These are phyloP conservation scores for Lysandra bellargus DNA, from an alignment of 2,888 invertebrate species.

Conservation along the genomic window DNA sequence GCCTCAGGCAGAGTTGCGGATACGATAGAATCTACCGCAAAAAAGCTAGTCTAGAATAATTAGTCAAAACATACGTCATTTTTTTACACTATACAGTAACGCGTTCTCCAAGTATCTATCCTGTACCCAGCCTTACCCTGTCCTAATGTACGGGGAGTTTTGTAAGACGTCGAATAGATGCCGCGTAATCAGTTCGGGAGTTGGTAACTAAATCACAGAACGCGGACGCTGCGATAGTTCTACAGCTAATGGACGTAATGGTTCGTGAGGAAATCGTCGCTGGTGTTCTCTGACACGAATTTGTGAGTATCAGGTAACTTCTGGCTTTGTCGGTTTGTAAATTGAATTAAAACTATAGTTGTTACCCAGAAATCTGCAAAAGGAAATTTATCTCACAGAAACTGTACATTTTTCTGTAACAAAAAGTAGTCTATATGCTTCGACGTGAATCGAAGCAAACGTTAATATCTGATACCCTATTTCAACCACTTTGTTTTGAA, in stretches of 20 bases:
- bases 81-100: background rate
- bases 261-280: conserved; percentile 40
- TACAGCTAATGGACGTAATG: conserved; percentile 38
- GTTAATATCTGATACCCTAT: too few relatives aligned
- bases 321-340: background rate
- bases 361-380: too few relatives aligned
- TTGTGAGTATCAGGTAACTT: conserved; percentile 18
- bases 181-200: conserved; percentile 8
- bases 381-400: too few relatives aligned
- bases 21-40: too few relatives aligned
- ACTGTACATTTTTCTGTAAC: too few relatives aligned
- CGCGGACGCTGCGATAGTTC: conserved; percentile 39
- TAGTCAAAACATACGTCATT: too few relatives aligned
- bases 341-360: background rate
- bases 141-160: conserved; percentile 14
- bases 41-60: too few relatives aligned
- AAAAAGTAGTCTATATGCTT: too few relatives aligned
- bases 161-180: conserved; percentile 24
- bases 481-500: too few relatives aligned
- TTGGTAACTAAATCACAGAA: conserved; percentile 36
- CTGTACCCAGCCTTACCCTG: background rate
- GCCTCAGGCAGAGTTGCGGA: too few relatives aligned
- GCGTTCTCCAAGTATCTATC: background rate
- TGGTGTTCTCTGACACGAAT: conserved; percentile 3
- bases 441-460: too few relatives aligned